These are phyloP conservation scores for Lasioglossum oenotherae DNA, from an alignment of 2,888 invertebrate genomes.

Conservation along the genomic window DNA sequence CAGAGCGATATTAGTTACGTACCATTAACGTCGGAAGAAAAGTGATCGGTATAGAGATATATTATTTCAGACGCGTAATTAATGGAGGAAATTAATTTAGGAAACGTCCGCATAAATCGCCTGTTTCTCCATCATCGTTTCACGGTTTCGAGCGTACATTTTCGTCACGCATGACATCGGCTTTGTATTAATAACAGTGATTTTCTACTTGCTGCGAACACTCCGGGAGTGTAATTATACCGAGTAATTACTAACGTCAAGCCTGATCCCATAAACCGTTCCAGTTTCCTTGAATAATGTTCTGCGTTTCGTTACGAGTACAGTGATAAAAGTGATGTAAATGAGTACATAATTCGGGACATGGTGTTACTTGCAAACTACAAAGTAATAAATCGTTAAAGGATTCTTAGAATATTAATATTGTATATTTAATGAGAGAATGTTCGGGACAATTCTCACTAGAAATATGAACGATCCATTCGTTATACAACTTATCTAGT, in stretches of 20 bases:
- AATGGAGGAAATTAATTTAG: conserved; percentile 27
- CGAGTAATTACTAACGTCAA: conserved; percentile 2
- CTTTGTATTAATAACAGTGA: conserved; percentile 33
- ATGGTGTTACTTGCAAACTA: not conserved
- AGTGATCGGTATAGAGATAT: not conserved
- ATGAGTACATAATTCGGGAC: not conserved
- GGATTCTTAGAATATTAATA: not conserved
- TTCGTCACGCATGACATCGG: conserved; percentile 31
- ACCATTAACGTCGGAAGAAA: conserved; percentile 1
- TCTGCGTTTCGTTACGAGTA: not conserved
- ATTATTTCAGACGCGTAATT: not conserved
- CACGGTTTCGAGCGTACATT: conserved; percentile 21
- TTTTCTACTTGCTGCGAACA: conserved; percentile 7
- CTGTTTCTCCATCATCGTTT: conserved; percentile 3
- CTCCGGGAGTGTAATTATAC: conserved; percentile 17
- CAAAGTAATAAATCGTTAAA: not conserved
- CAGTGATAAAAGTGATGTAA: not conserved
- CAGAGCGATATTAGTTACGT: conserved; percentile 1
- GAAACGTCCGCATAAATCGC: conserved; percentile 9
- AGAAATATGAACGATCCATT: not conserved
- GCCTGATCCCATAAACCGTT: not conserved
- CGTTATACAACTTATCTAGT: too few species aligned
- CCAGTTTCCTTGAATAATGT: not conserved
- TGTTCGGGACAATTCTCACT: not conserved
- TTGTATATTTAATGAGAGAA: not conserved